Base-by-base conservation (phyloP, 2,888 invertebrate genomes). In the Microchrysa polita region DNA sequence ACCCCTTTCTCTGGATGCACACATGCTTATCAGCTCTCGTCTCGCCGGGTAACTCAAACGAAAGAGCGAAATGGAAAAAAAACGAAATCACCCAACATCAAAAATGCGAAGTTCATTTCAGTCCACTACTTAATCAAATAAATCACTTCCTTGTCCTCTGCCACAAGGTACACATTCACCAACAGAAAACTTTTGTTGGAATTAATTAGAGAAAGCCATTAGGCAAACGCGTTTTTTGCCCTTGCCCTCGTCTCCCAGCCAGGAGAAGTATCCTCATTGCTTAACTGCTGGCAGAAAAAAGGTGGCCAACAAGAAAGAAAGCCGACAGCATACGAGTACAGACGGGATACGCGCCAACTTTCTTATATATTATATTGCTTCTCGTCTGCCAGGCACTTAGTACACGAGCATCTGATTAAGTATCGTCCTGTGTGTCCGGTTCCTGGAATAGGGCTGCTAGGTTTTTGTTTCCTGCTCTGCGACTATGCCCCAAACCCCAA, bases 171-270 rank as follows among this genome's bases (percentile, higher is more conserved):
- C 44, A 52, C 20, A 20, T 59, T 18, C 60, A 48, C 27, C 9
- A 16, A 52, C 14, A 34, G 55, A 52, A n/a, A 72, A 57, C 72
- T 72, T 55, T 59, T 59, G 57, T 72, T 48, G 23, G 60, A 72
- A 72, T 72, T 72, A 72, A 72, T 72, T 72, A 72, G 72, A 61
- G 57, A 72, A 72, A 57, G 72, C 61, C 60, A 72, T 72, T 72
- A 72, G 60, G 18, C 60, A 60, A 48, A 34, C 27, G 27, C 27
- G 27, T 34, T 34, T 34, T n/a, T 34, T 34, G 27, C 27, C 27
- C 27, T 34, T 34, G n/a, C n/a, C n/a, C 27, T 34, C n/a, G n/a
- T n/a, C n/a, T n/a, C n/a, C n/a, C 7, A 34, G 2, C 27, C 27
- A 34, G n/a, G n/a, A n/a, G n/a, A n/a, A 34, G 27, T 34, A 34